These are phyloP conservation scores for Eupleurogrammus muticus DNA, from an alignment of 2,797 vertebrate genomes.

Conservation along the genomic window DNA sequence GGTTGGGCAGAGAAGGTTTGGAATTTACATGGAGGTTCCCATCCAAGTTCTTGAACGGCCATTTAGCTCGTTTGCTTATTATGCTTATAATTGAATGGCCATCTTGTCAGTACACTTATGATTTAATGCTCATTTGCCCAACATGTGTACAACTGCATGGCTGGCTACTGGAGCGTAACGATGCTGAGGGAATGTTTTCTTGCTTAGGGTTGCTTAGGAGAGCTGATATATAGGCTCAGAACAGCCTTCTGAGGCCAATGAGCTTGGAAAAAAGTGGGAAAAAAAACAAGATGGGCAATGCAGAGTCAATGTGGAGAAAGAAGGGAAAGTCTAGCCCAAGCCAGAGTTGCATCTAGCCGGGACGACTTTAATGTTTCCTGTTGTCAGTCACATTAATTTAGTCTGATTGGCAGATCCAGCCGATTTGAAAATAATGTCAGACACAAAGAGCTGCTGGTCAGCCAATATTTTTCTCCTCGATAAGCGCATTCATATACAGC, in stretches of 20 bases:
- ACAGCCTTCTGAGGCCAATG: background rate
- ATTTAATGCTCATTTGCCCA: slow-evolving; percentile 14
- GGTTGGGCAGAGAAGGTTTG: slow-evolving; percentile 39
- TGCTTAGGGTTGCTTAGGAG: background rate
- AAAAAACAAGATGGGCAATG: background rate
- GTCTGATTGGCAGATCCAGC: background rate
- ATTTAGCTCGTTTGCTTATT: slow-evolving; percentile 15
- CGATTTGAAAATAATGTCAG: background rate
- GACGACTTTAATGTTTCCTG: background rate
- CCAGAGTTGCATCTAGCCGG: background rate
- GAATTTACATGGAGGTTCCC: slow-evolving; percentile 40
- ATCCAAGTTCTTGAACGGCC: slow-evolving; percentile 29
- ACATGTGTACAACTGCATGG: background rate
- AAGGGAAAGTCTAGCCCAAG: background rate
- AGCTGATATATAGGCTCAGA: background rate
- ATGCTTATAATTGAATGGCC: slow-evolving; percentile 5
- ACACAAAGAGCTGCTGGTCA: background rate
- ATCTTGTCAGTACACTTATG: background rate
- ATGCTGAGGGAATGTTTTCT: background rate
- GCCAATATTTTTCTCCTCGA: background rate
- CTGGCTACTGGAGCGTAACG: background rate
- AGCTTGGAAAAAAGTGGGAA: background rate
- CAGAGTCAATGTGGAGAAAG: background rate
- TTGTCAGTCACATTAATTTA: background rate
- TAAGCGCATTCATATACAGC: background rate